Evolutionary conservation across 2,888 invertebrate genomes (phyloP).

Genomic region (Pherbina coryleti): DNA sequence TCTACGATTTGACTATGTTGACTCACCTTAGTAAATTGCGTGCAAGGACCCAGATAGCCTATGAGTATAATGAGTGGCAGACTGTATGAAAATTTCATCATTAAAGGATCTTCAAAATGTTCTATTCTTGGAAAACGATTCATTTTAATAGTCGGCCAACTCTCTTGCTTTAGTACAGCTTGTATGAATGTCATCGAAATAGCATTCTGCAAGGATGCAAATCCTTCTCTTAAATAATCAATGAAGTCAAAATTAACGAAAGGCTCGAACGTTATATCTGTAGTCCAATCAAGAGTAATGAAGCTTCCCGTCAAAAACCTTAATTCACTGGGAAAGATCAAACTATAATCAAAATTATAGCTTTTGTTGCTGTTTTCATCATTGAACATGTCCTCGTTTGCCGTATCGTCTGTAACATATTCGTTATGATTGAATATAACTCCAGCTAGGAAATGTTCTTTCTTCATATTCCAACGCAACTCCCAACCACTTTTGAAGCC

Average conservation of each 20-base stretch:
- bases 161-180: not conserved
- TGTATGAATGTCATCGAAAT: conserved; percentile 69
- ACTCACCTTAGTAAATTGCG: conserved; percentile 69
- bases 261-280: conserved; percentile 46
- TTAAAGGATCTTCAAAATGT: conserved; percentile 76
- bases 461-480: conserved; percentile 39
- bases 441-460: conserved; percentile 51
- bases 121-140: conserved; percentile 55
- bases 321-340: conserved; percentile 58
- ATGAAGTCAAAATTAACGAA: conserved; percentile 69
- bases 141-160: conserved; percentile 4
- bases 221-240: conserved; percentile 72
- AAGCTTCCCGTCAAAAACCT: conserved; percentile 43
- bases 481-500: conserved; percentile 37
- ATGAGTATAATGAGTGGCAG: conserved; percentile 82
- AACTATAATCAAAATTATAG: conserved; percentile 46
- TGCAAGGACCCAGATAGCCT: conserved; percentile 82
- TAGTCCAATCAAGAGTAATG: conserved; percentile 55
- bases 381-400: not conserved
- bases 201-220: conserved; percentile 74
- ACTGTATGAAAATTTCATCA: conserved; percentile 74
- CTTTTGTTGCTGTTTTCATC: conserved; percentile 3
- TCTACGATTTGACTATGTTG: not conserved
- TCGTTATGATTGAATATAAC: conserved; percentile 71
- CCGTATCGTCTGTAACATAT: not conserved